Evolutionary conservation across 1,140 invertebrate genomes (phyloP), one percentile per base, ranked within the genome.

Genomic region (Drosophila pectinifera): DNA sequence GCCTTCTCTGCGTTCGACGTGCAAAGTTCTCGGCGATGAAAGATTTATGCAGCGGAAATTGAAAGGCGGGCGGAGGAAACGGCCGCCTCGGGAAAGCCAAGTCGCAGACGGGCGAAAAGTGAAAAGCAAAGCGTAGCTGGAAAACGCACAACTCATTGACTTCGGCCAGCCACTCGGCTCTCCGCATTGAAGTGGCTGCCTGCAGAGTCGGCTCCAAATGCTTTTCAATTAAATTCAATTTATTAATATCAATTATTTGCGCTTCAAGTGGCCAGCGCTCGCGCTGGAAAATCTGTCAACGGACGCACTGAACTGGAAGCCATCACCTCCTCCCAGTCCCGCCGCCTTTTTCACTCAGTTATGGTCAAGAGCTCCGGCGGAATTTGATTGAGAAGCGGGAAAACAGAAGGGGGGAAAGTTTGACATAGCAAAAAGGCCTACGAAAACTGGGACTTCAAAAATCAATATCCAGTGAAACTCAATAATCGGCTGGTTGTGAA

Each of bases 141-240:
- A 51, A 72, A 53, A 48, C 68, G 57, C 63, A 73, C 73, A 72
- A 80, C 82, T 78, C 82, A 86, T 85, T 88, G 74, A 78, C 59
- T 75, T 36, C 13, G 18, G 13, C 31, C 49, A 34, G 20, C 26
- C 11, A 22, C 51, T 58, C 53, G 38, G 57, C 8, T 13, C n/a
- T 8, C 13, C 7, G 6, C 43, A 38, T 57, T 55, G 61, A 74
- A 70, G 79, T 59, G 78, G 57, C 48, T 10, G 39, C 55, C 49
- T 45, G 20, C 42, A 22, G 54, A 78, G 74, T 46, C 77, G 69
- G 48, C 57, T 67, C 61, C 34, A 65, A 83, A 73, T 77, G 82
- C 82, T 79, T 76, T 88, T 86, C 84, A 86, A 86, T 86, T 86
- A 86, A 88, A 86, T 88, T 86, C 79, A 86, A 86, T 86, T 86